A percentile compares a stretch with the other conserved stretches of the same genome.
These are phyloP conservation scores for Pyrrhosoma nymphula DNA, from an alignment of 2,888 invertebrate species.

Conservation along the genomic window DNA sequence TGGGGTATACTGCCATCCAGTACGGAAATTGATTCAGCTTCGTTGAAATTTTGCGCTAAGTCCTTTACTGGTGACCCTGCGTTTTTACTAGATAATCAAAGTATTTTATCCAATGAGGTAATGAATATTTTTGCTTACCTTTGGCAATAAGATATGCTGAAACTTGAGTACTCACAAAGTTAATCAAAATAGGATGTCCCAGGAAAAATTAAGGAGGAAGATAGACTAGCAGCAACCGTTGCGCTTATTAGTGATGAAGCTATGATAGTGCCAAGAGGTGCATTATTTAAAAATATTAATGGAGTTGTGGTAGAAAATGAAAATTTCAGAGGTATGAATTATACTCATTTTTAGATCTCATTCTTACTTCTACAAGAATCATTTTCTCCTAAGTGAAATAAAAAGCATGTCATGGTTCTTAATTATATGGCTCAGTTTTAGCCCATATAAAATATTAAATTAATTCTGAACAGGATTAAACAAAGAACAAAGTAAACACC, in stretches of 20 bases:
- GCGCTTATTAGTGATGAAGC: conserved; percentile 87
- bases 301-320: conserved; percentile 87
- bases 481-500: conserved; percentile 83
- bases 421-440: not conserved
- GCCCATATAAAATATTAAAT: not conserved
- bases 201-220: conserved; percentile 85
- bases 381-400: not conserved
- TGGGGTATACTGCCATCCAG: conserved; percentile 68
- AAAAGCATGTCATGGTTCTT: not conserved
- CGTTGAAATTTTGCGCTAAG: conserved; percentile 45
- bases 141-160: not conserved
- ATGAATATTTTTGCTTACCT: not conserved
- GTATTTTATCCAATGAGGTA: conserved; percentile 27
- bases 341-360: not conserved
- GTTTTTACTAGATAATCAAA: conserved; percentile 49
- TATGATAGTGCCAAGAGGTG: conserved; percentile 88
- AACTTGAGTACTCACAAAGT: not conserved
- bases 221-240: conserved; percentile 86
- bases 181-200: not conserved
- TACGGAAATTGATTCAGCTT: not conserved
- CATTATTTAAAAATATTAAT: conserved; percentile 86
- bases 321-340: conserved; percentile 77
- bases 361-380: no score
- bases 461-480: conserved; percentile 75
- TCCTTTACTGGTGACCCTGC: conserved; percentile 68